Conservation (phyloP, 2,113 vertebrate species). For the Eptesicus fuscus region DNA sequence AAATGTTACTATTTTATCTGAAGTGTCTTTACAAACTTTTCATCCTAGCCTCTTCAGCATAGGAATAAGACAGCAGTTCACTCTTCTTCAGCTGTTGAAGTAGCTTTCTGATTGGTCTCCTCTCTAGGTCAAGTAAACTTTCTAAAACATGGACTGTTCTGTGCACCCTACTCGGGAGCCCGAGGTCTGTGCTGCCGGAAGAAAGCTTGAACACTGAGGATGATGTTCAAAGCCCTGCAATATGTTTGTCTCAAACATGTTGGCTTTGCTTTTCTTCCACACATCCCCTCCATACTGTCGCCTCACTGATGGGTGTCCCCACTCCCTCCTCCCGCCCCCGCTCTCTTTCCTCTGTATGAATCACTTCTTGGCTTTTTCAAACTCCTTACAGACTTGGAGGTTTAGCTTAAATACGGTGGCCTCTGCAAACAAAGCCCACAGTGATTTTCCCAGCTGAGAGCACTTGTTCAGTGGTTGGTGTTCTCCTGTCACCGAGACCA, state of each 20-base stretch:
- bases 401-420: background rate
- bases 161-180: background rate
- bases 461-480: no score
- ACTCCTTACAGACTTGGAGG: background rate
- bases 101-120: background rate
- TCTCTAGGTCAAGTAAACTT: background rate
- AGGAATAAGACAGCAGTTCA: background rate
- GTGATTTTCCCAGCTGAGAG: background rate
- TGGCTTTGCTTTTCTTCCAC: background rate
- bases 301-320: background rate
- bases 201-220: background rate
- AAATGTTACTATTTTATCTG: background rate
- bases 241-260: background rate
- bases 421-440: background rate
- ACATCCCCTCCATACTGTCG: background rate
- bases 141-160: background rate
- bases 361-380: background rate
- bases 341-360: background rate
- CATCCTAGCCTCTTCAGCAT: background rate
- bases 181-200: background rate
- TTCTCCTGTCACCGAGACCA: background rate
- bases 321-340: fast-evolving
- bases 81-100: background rate
- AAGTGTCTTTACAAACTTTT: background rate
- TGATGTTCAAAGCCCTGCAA: background rate